Base-by-base conservation (phyloP, 2,888 invertebrate genomes). In the Napeogenes inachia region DNA sequence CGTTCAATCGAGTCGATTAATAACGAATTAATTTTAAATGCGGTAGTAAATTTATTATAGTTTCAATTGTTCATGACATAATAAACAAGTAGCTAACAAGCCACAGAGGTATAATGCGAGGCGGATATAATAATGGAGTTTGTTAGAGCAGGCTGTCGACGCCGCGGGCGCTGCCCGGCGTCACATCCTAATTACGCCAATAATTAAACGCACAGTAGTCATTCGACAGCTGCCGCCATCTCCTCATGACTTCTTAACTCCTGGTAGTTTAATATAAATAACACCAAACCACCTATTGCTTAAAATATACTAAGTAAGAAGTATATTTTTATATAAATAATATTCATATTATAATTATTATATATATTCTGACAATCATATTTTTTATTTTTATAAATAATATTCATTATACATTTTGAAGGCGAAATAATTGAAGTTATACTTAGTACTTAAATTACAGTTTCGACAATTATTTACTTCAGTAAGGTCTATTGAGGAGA, bases 171-270 rank as follows among this genome's bases (percentile, higher is more conserved):
- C 68, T 71, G 79, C 75, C 77, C 80, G 78, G 78, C 76, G 82
- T 81, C 88, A 84, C 87, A 88, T 88, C 87, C 89, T 89, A 88
- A 89, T 89, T 89, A 88, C 84, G 85, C 84, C 85, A 84, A 85
- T 88, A 87, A 89, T 89, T 88, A 87, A 82, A 81, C 82, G 80
- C 83, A 68, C 81, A 84, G 84, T 80, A 82, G 76, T 73, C 76
- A 78, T 59, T 63, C 64, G 66, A 63, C 70, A 85, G 87, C 84
- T 82, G 72, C 67, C 61, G 69, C 66, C 68, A 69, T 64, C 71
- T 67, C 70, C 65, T 77, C 75, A 71, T 74, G 71, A 68, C 75
- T 76, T 75, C 77, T 79, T 77, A 73, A 71, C 71, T 76, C 81
- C 77, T 78, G 75, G 71, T 82, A 57, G n/a, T 50, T 59, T 57